A percentile compares a stretch with the other conserved stretches of the same genome.
These are phyloP conservation scores for Penaeus japonicus DNA, from an alignment of 1,140 invertebrate species.

Conservation along the genomic window DNA sequence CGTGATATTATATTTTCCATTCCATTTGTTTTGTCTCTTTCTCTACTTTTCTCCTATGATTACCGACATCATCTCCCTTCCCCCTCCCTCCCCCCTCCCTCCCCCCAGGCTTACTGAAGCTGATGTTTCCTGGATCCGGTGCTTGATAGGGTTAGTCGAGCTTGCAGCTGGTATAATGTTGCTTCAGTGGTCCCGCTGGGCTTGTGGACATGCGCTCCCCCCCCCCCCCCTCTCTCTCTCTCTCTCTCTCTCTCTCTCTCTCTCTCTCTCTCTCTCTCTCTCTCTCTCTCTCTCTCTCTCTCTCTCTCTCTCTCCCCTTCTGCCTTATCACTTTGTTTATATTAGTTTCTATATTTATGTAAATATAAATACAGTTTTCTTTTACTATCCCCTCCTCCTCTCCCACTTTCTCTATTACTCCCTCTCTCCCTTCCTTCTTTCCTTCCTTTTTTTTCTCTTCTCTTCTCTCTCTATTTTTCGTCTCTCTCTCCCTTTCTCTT, in stretches of 20 bases:
- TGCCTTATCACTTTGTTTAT: neutral
- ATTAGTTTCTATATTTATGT: neutral
- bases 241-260: neutral
- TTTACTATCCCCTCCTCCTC: neutral
- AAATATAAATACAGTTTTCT: neutral
- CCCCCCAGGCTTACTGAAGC: neutral
- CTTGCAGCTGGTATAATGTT: neutral
- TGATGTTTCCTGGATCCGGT: neutral
- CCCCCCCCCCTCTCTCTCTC: neutral
- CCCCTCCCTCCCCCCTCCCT: neutral
- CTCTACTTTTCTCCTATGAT: neutral
- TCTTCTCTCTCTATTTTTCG: neutral
- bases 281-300: neutral
- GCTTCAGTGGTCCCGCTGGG: neutral
- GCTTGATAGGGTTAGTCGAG: conserved; percentile 13
- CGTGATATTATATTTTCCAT: no score
- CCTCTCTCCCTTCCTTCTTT: neutral
- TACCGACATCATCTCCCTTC: neutral
- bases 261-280: neutral
- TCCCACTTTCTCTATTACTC: neutral
- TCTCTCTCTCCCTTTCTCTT: neutral
- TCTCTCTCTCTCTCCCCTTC: neutral
- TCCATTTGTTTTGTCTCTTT: no score
- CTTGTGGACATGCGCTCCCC: neutral
- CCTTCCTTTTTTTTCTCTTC: no score